A percentile compares a stretch with the other conserved stretches of the same genome.
These are phyloP conservation scores for Drosophila pectinifera DNA, from an alignment of 1,140 invertebrate genomes.

Conservation along the genomic window DNA sequence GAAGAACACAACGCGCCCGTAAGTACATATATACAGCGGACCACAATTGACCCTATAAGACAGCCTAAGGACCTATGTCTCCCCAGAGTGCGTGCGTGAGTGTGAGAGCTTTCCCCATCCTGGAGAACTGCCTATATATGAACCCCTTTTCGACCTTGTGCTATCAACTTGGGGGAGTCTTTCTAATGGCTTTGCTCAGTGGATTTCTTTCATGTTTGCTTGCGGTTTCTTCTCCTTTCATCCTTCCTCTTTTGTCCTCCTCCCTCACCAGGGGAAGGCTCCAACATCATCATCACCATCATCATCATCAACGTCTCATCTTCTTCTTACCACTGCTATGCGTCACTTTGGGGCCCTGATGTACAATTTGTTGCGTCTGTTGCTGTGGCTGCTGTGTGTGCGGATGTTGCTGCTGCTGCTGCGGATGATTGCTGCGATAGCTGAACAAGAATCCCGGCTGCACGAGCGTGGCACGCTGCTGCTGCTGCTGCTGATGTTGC, in stretches of 20 bases:
- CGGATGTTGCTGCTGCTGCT: constrained; percentile 44
- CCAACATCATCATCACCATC: constrained; percentile 17
- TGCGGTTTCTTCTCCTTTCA: constrained; percentile 41
- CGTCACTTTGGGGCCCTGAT: constrained; percentile 64
- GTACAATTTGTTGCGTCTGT: constrained; percentile 37
- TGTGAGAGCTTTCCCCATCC: constrained; percentile 22
- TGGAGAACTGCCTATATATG: background rate
- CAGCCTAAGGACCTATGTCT: background rate
- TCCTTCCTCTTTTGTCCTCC: constrained; percentile 20
- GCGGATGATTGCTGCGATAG: constrained; percentile 66
- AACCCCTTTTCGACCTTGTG: background rate
- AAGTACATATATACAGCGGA: constrained; percentile 18
- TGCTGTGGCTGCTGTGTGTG: constrained; percentile 58
- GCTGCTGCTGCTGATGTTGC: constrained; percentile 65
- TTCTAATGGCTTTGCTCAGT: constrained; percentile 17
- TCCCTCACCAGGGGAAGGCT: constrained; percentile 9
- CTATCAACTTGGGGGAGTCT: background rate
- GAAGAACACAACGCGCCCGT: background rate
- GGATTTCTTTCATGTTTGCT: constrained; percentile 38
- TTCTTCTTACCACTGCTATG: constrained; percentile 77
- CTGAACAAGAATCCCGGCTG: constrained; percentile 79
- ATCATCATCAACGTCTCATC: constrained; percentile 12
- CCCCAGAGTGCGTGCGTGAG: constrained; percentile 51
- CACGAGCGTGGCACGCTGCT: constrained; percentile 74
- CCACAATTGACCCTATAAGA: constrained; percentile 6